Evolutionary conservation across 2,888 invertebrate genomes (phyloP), one percentile per base, ranked within the genome.

Genomic region (Xestia ashworthii): DNA sequence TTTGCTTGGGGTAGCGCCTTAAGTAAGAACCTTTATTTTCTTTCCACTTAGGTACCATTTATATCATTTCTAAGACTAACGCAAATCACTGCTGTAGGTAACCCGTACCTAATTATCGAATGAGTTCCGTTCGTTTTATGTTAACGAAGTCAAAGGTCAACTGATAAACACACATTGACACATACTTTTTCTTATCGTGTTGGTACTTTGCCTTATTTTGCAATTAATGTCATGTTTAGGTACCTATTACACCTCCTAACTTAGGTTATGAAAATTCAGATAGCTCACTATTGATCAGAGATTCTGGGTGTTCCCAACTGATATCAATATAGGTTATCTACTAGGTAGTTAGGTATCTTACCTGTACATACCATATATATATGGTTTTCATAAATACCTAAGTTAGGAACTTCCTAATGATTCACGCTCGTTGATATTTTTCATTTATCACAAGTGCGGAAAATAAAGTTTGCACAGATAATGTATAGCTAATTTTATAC

Each of bases 81-180:
- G 50, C 19, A 53, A 58, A 48, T 55, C 48, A 48, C 5, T 73
- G 70, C 66, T 68, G 71, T 71, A 76, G 44, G 67, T 62, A 67
- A 55, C 14, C 50, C 71, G n/a, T 83, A 44, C 44, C 44, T 44
- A 41, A 69, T 70, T 74, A 72, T 75, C 50, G 60, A 9, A 25
- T 9, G 65, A 60, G 22, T 19, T 38, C 58, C 16, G 48, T 76
- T 73, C 60, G 58, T 76, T 55, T 38, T 65, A 55, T 16, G 55
- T 65, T 64, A 72, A 71, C 58, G 53, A 74, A 77, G 76, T 68
- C 80, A 88, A 83, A 82, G 86, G 75, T 83, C 75, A 44, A n/a
- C 55, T 69, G 79, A 76, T 86, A 82, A 81, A 67, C 74, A 74
- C 41, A 76, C 58, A 76, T 88, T 80, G 70, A 75, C 75, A 72